Conservation (phyloP, 2,113 vertebrate genomes). For the Ramphastos sulfuratus region DNA sequence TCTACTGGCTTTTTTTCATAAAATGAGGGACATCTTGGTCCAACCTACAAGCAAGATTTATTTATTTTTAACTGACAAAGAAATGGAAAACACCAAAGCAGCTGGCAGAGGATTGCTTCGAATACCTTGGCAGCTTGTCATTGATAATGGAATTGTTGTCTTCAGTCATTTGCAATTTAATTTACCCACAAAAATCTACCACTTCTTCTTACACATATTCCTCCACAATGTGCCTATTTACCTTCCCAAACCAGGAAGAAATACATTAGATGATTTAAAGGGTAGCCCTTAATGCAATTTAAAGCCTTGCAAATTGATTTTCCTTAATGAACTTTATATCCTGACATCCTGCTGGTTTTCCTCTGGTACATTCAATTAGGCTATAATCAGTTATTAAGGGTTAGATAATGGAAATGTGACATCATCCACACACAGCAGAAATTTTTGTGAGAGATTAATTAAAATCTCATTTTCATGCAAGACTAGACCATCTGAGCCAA, state of each 20-base stretch:
- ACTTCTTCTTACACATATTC: conserved; percentile 32
- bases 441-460: conserved; percentile 56
- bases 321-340: conserved; percentile 69
- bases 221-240: conserved; percentile 47
- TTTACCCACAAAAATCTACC: conserved; percentile 39
- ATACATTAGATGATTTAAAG: conserved; percentile 56
- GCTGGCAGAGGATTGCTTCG: conserved; percentile 22
- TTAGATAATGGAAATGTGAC: conserved; percentile 66
- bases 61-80: conserved; percentile 21
- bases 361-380: conserved; percentile 56
- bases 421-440: conserved; percentile 46
- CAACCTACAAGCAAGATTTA: not conserved
- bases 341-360: conserved; percentile 55
- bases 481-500: conserved; percentile 32
- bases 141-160: conserved; percentile 44
- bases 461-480: conserved; percentile 62
- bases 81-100: not conserved
- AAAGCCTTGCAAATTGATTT: conserved; percentile 68
- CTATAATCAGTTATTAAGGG: conserved; percentile 37
- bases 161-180: conserved; percentile 55
- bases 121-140: conserved; percentile 36
- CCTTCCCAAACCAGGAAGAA: conserved; percentile 34
- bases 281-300: conserved; percentile 60
- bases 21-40: not conserved
- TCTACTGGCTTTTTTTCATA: not conserved